Percentiles rank a stretch among this genome's conserved stretches.
Conservation (phyloP, 2,797 vertebrate species). For the Percopsis omiscomaycus region DNA sequence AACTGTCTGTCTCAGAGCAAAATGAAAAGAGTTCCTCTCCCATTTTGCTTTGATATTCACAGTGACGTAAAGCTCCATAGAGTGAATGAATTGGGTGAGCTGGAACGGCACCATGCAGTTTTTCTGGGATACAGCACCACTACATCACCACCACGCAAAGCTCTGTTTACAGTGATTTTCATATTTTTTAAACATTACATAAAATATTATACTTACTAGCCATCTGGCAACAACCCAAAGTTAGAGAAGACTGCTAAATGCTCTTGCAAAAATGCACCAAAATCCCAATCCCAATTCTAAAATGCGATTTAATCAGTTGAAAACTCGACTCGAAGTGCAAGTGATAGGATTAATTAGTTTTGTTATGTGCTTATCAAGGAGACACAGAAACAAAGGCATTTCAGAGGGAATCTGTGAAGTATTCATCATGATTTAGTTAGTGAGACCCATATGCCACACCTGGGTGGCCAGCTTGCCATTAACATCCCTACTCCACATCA, state of each 20-base stretch:
- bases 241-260: no score
- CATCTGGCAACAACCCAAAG: no score
- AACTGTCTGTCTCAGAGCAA: neutral
- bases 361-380: no score
- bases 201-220: no score
- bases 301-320: no score
- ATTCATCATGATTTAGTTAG: constrained; percentile 76
- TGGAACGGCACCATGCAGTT: neutral
- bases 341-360: no score
- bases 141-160: no score
- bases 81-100: neutral
- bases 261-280: no score
- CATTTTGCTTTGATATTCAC: neutral
- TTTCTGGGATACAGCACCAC: neutral
- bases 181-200: no score
- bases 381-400: constrained; percentile 5
- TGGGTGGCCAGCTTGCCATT: constrained; percentile 27
- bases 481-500: constrained; percentile 61
- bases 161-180: no score
- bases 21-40: neutral
- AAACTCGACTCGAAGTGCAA: no score
- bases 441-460: constrained; percentile 70
- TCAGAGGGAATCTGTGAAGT: constrained; percentile 51
- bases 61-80: neutral
- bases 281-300: no score